These are phyloP conservation scores for Loripinus fragilis DNA, from an alignment of 2,888 invertebrate genomes.

Conservation along the genomic window DNA sequence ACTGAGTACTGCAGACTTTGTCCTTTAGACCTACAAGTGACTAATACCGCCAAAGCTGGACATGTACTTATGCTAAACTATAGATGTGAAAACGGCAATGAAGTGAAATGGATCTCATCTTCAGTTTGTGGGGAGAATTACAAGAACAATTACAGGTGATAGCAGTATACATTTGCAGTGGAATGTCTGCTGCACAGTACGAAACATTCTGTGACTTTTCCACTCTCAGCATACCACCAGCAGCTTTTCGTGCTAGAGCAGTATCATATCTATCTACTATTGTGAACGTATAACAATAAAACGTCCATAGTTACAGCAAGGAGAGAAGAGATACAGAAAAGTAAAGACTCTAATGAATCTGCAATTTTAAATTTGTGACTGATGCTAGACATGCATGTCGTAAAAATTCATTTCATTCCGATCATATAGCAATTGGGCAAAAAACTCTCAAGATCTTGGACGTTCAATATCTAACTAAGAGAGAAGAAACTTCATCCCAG, in stretches of 20 bases:
- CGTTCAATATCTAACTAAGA: constrained; percentile 18
- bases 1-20: not conserved
- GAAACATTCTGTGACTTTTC: constrained; percentile 27
- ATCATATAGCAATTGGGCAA: constrained; percentile 16
- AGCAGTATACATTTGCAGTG: constrained; percentile 19
- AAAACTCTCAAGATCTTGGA: constrained; percentile 10
- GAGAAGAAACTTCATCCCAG: constrained; percentile 6
- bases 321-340: not conserved
- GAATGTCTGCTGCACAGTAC: constrained; percentile 29
- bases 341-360: not conserved
- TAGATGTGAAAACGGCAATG: constrained; percentile 5
- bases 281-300: constrained; percentile 1
- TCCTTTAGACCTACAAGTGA: not conserved
- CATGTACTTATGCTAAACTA: constrained; percentile 20
- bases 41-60: not conserved
- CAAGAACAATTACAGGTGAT: constrained; percentile 15
- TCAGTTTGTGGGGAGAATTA: constrained; percentile 17
- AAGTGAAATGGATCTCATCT: constrained; percentile 21
- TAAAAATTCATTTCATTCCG: constrained; percentile 23
- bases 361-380: constrained; percentile 28
- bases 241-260: constrained; percentile 1
- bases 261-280: constrained; percentile 7
- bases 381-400: constrained; percentile 32
- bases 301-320: not conserved
- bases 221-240: not conserved